These are phyloP conservation scores for Cyprinodon brontotheroides DNA, from an alignment of 2,113 vertebrate genomes.

Conservation along the genomic window DNA sequence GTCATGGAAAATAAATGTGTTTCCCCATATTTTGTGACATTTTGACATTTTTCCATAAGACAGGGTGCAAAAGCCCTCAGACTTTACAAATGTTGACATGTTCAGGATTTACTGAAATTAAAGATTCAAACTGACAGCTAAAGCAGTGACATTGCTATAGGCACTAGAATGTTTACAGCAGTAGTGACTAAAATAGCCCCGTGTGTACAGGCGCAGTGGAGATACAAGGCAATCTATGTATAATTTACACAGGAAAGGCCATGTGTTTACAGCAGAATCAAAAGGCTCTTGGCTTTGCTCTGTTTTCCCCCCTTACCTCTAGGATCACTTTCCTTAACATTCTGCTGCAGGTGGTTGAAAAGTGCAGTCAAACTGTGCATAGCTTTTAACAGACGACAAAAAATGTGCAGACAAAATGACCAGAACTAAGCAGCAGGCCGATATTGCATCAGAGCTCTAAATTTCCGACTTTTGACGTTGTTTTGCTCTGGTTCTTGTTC, in stretches of 20 bases:
- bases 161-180: slow-evolving; percentile 70
- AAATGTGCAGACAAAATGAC: slow-evolving; percentile 42
- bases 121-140: slow-evolving; percentile 29
- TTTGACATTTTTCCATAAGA: neutral
- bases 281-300: slow-evolving; percentile 28
- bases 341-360: slow-evolving; percentile 40
- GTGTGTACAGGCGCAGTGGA: slow-evolving; percentile 38
- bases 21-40: neutral
- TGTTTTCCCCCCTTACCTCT: slow-evolving; percentile 14
- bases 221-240: slow-evolving; percentile 55
- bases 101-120: neutral
- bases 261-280: slow-evolving; percentile 47
- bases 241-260: slow-evolving; percentile 54
- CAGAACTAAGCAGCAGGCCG: slow-evolving; percentile 54
- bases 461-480: neutral
- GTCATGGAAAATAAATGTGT: too few relatives aligned
- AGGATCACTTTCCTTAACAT: slow-evolving; percentile 15
- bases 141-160: slow-evolving; percentile 68
- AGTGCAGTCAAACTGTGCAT: slow-evolving; percentile 66
- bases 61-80: too few relatives aligned
- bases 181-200: slow-evolving; percentile 50
- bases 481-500: slow-evolving; percentile 15
- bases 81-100: neutral
- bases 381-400: slow-evolving; percentile 56
- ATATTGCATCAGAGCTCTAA: slow-evolving; percentile 9